These are phyloP conservation scores for Arctocebus calabarensis DNA, from an alignment of 2,797 vertebrate species.

Conservation along the genomic window DNA sequence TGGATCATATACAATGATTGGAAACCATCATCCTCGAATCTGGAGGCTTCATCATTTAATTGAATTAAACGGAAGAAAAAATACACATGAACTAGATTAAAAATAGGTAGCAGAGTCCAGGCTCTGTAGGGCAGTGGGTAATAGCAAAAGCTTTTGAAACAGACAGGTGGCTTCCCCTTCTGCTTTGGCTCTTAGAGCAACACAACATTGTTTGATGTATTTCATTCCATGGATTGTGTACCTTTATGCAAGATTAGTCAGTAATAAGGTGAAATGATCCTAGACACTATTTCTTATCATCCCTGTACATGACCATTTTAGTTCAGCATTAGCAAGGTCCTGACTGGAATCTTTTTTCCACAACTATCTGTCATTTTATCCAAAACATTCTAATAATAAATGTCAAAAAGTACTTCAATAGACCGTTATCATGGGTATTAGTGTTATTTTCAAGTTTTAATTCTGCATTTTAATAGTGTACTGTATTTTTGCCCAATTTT, in stretches of 20 bases:
- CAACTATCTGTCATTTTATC: not conserved
- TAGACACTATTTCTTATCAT: not conserved
- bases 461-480: not conserved
- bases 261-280: not conserved
- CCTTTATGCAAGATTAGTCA: not conserved
- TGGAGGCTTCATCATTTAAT: not conserved
- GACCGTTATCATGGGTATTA: not conserved
- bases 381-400: not conserved
- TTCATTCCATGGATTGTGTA: not conserved
- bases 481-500: not conserved
- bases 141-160: not conserved
- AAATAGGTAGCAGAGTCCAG: not conserved
- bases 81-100: not conserved
- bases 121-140: not conserved
- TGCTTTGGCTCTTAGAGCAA: not conserved
- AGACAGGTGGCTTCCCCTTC: not conserved
- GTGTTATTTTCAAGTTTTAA: not conserved
- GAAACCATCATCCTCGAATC: not conserved
- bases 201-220: too few relatives aligned
- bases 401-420: not conserved
- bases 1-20: not conserved
- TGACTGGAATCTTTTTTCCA: not conserved
- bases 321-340: not conserved
- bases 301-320: not conserved
- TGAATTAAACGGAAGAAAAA: not conserved